Evolutionary conservation across 2,888 invertebrate genomes (phyloP).

Genomic region (Adelognathus sp.): DNA sequence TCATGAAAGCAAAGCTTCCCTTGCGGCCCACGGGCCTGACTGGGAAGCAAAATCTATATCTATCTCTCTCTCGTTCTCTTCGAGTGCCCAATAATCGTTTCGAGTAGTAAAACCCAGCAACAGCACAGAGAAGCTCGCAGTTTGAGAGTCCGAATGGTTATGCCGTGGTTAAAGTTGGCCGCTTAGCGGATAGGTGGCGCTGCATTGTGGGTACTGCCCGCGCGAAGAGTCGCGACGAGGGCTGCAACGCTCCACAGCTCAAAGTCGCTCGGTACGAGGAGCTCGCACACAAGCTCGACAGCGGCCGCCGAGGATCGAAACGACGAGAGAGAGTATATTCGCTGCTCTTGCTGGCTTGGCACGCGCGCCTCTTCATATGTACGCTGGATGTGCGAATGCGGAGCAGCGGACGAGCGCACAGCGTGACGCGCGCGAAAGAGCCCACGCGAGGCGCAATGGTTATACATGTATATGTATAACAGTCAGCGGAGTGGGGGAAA

Average conservation of each 20-base stretch:
- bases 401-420: conserved; percentile 58
- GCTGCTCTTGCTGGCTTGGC: conserved; percentile 30
- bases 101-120: conserved; percentile 68
- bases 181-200: conserved; percentile 82
- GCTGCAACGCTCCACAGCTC: too few relatives aligned
- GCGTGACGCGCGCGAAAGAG: conserved; percentile 7
- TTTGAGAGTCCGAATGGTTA: conserved; percentile 83
- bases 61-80: conserved; percentile 54
- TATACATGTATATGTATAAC: conserved; percentile 30
- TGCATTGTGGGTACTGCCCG: conserved; percentile 70
- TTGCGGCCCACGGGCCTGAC: too few relatives aligned
- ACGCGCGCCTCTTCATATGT: conserved; percentile 53
- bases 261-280: conserved; percentile 10
- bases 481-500: conserved; percentile 66
- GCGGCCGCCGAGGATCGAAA: not conserved
- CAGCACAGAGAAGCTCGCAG: conserved; percentile 83
- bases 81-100: conserved; percentile 64
- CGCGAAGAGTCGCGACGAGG: conserved; percentile 31
- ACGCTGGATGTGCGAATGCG: conserved; percentile 45
- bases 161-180: conserved; percentile 80
- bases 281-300: not conserved
- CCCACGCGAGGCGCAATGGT: conserved; percentile 56
- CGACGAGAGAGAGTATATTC: conserved; percentile 46
- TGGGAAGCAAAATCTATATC: conserved; percentile 41
- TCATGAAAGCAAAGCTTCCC: too few relatives aligned